Percentiles rank a stretch among this genome's conserved stretches.
These are phyloP conservation scores for Coelogynopora nodosa DNA, from an alignment of 2,888 invertebrate species.

Conservation along the genomic window DNA sequence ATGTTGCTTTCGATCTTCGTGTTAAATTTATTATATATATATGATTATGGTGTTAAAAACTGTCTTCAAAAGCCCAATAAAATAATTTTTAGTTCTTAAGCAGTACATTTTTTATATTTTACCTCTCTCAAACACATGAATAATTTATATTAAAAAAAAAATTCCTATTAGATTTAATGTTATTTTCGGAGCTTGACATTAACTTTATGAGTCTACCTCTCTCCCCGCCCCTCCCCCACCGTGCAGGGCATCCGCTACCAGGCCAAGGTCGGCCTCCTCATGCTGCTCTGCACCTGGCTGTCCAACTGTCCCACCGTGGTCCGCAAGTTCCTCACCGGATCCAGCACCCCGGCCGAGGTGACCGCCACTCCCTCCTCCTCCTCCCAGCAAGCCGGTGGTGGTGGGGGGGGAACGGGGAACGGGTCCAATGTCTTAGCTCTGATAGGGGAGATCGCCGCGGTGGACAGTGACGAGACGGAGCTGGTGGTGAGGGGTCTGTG, in stretches of 20 bases:
- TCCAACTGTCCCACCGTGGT: conserved; percentile 79
- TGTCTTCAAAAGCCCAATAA: too few relatives aligned
- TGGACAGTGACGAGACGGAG: conserved; percentile 85
- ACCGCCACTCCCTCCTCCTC: conserved; percentile 67
- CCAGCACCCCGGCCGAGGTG: conserved; percentile 66
- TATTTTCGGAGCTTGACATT: too few relatives aligned
- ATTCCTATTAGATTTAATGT: too few relatives aligned
- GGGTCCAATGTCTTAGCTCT: conserved; percentile 9
- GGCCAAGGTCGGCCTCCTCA: conserved; percentile 80
- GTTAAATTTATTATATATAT: too few relatives aligned
- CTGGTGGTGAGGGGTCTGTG: conserved; percentile 80
- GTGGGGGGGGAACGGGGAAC: not conserved
- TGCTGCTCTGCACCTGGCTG: conserved; percentile 84
- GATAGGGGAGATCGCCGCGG: conserved; percentile 61
- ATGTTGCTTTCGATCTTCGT: too few relatives aligned
- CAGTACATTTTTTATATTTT: too few relatives aligned
- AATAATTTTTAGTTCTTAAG: too few relatives aligned
- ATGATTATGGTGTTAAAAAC: too few relatives aligned
- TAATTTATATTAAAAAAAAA: too few relatives aligned
- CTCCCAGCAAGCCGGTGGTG: conserved; percentile 63
- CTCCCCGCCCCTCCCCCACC: too few relatives aligned
- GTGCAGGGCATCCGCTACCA: conserved; percentile 64
- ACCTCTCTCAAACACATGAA: too few relatives aligned
- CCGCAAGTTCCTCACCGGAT: conserved; percentile 70
- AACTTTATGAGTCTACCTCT: too few relatives aligned